Evolutionary conservation across 2,113 vertebrate species (phyloP).

Genomic region (Sula dactylatra): DNA sequence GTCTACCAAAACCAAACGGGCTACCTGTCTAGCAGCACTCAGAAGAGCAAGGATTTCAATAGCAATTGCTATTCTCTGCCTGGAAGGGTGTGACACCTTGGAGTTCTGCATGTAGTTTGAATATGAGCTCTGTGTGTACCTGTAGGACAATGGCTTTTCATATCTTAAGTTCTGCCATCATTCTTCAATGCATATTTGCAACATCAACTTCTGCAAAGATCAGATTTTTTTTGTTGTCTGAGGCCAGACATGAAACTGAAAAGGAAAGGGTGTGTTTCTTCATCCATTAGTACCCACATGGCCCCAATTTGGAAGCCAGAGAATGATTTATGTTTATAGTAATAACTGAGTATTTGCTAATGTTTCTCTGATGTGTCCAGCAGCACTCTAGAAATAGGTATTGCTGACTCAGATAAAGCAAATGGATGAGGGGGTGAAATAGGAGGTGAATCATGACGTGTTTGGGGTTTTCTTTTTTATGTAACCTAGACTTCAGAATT

Average conservation of each 20-base stretch:
- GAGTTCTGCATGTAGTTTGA: not conserved
- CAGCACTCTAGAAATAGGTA: not conserved
- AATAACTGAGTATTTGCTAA: not conserved
- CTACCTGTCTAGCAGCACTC: not conserved
- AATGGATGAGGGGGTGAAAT: not conserved
- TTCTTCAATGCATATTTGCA: not conserved
- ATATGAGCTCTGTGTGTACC: not conserved
- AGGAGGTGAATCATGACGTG: not conserved
- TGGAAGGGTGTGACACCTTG: not conserved
- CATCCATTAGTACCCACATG: not conserved
- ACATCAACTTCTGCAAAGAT: not conserved
- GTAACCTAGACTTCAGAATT: not conserved
- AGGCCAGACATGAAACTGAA: not conserved
- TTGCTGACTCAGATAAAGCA: not conserved
- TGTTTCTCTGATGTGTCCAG: not conserved
- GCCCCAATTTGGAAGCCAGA: not conserved
- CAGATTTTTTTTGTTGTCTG: fast-evolving
- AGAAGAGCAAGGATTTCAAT: not conserved
- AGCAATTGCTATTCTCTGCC: too few species aligned
- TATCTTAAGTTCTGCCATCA: not conserved
- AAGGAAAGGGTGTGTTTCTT: not conserved
- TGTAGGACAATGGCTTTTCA: fast-evolving
- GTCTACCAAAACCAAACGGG: too few species aligned
- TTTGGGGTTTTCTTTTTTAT: not conserved
- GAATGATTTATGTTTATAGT: not conserved